Base-by-base conservation (phyloP, 2,888 invertebrate genomes). In the Synergus itoensis region DNA sequence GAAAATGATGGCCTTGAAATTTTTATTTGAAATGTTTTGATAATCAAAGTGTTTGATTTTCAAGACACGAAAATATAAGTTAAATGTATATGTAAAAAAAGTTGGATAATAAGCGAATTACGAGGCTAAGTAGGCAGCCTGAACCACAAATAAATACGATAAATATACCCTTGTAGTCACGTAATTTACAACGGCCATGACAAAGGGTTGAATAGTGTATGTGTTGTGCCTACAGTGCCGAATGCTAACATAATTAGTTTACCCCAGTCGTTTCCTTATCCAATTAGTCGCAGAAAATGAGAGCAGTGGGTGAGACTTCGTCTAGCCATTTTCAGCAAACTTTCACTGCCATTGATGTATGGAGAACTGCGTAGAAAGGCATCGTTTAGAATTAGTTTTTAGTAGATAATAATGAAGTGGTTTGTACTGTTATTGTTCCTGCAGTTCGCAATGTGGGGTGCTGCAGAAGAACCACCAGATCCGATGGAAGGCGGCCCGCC, bases 211-310 rank as follows among this genome's bases (percentile, higher is more conserved):
- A 73, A 36, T 73, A 43, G 36, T 69, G 18, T 28, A 8, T 36
- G 48, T 69, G 48, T 69, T 69, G 36, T 53, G 16, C 67, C 67
- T 67, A 14, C 5, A 12, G 21, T 62, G 28, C 14, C 60, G 67
- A 69, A 82, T 83, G 78, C 86, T 90, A 91, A 91, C 89, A 88
- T 87, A 89, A 92, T 92, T 92, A 91, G 89, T 91, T 91, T 92
- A 90, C 90, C 90, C 87, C 84, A 89, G 87, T 86, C 87, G 81
- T 86, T 83, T 83, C 84, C 80, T 86, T 85, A 92, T 92, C 91
- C 92, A 91, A 92, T 92, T 92, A 91, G 90, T 84, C 77, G 81
- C 81, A 75, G 80, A 86, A 89, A 91, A 92, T 89, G 88, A 88
- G 91, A 91, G 84, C 90, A 91, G 84, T 90, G 85, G 89, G 88